phyloP scores from a whole-genome alignment of 2,888 invertebrate genomes.

The Clanis bilineata region DNA sequence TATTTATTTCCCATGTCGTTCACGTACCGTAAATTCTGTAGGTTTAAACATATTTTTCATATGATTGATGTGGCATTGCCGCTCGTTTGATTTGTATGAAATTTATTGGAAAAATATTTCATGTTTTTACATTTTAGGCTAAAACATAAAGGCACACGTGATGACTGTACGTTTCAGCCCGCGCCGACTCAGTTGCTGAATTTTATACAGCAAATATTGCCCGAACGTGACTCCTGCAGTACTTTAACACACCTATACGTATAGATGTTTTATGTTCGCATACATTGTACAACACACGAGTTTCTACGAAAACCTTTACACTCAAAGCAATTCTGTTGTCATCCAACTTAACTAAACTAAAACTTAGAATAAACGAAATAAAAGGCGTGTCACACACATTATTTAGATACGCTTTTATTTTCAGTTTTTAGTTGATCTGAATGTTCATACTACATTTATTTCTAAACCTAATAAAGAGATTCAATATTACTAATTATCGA shows the following conservation, averaged over 20 bases:
- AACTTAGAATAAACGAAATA: too few species aligned
- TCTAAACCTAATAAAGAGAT: too few species aligned
- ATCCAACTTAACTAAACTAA: too few species aligned
- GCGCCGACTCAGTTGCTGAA: constrained; percentile 59
- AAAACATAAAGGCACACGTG: constrained; percentile 31
- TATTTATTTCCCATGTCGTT: not conserved
- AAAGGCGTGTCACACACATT: too few species aligned
- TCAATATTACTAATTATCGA: too few species aligned
- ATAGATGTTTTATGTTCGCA: constrained; percentile 15
- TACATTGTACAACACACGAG: constrained; percentile 25
- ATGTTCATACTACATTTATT: too few species aligned
- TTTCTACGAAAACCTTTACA: constrained; percentile 1
- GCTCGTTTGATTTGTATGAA: constrained; percentile 7
- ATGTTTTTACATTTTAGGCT: constrained; percentile 19
- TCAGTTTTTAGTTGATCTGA: too few species aligned
- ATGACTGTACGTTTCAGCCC: constrained; percentile 45
- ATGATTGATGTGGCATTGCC: not conserved
- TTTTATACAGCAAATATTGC: constrained; percentile 73
- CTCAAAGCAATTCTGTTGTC: too few species aligned
- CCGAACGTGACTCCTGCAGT: constrained; percentile 66
- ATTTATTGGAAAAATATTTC: constrained; percentile 13
- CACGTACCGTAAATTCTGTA: not conserved
- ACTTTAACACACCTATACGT: constrained; percentile 28
- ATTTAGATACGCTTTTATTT: too few species aligned
- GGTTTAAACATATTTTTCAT: not conserved